These are phyloP conservation scores for Crematogaster levior DNA, from an alignment of 2,888 invertebrate genomes.

Conservation along the genomic window DNA sequence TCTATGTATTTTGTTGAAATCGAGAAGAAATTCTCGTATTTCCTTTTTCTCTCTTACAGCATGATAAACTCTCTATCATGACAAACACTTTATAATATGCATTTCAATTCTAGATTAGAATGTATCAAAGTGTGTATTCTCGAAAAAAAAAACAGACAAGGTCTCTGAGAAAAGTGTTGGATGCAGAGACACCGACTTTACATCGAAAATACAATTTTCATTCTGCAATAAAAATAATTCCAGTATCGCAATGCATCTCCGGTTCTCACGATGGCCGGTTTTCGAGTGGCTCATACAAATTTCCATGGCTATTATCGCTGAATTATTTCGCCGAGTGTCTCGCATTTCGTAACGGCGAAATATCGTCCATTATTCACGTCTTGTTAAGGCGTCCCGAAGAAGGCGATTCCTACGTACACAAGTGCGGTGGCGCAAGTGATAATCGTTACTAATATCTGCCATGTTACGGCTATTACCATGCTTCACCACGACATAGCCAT, in stretches of 20 bases:
- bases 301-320: slow-evolving; percentile 66
- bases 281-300: slow-evolving; percentile 55
- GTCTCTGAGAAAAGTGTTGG: background rate
- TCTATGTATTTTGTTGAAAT: background rate
- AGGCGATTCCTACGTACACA: slow-evolving; percentile 59
- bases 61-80: background rate
- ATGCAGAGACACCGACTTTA: background rate
- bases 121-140: background rate
- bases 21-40: background rate
- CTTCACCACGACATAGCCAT: slow-evolving; percentile 70
- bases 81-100: background rate
- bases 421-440: slow-evolving; percentile 71
- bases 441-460: slow-evolving; percentile 77
- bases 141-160: background rate
- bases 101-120: background rate
- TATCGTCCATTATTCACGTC: slow-evolving; percentile 69
- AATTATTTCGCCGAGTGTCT: slow-evolving; percentile 63
- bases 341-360: slow-evolving; percentile 66
- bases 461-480: slow-evolving; percentile 74
- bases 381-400: slow-evolving; percentile 63
- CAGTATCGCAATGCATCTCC: slow-evolving; percentile 30
- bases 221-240: background rate
- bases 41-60: background rate
- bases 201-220: background rate
- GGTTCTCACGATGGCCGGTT: slow-evolving; percentile 50